Percentiles rank a stretch among this genome's conserved stretches.
Evolutionary conservation across 2,888 invertebrate genomes (phyloP).

Genomic region (Ethmia dodecea): DNA sequence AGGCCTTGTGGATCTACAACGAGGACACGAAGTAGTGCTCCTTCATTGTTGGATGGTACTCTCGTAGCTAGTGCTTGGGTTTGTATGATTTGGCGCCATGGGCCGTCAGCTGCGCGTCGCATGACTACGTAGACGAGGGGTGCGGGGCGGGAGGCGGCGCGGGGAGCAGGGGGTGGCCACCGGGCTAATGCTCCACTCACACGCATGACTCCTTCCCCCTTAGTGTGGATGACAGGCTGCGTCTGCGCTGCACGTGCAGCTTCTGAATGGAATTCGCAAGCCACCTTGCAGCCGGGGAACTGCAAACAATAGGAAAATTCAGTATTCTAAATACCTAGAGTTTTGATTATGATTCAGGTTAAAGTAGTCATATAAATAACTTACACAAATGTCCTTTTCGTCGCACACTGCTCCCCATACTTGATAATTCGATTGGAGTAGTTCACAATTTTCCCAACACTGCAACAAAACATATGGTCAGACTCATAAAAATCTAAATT

Average conservation of each 20-base stretch:
- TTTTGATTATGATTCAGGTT: too few species aligned
- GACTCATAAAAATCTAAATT: conserved; percentile 8
- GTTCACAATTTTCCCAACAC: conserved; percentile 88
- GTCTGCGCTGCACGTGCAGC: conserved; percentile 79
- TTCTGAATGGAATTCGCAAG: conserved; percentile 83
- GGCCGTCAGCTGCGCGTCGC: conserved; percentile 80
- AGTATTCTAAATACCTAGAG: too few species aligned
- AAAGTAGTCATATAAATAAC: too few species aligned
- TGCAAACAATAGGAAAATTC: too few species aligned
- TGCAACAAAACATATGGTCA: conserved; percentile 69
- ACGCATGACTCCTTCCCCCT: conserved; percentile 82
- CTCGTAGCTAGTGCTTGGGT: conserved; percentile 80
- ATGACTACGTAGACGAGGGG: conserved; percentile 84
- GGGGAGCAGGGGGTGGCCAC: conserved; percentile 80
- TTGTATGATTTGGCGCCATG: conserved; percentile 82
- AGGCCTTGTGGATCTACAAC: conserved; percentile 84
- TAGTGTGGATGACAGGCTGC: conserved; percentile 83
- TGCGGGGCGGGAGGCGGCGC: conserved; percentile 72
- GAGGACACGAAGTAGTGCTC: conserved; percentile 81
- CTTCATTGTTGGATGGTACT: conserved; percentile 81
- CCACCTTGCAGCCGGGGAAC: conserved; percentile 85
- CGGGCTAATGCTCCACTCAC: conserved; percentile 80
- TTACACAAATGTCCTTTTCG: conserved; percentile 84
- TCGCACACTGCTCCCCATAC: conserved; percentile 85
- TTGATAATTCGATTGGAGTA: conserved; percentile 84